Evolutionary conservation across 2,888 invertebrate genomes (phyloP), one percentile per base, ranked within the genome.

Genomic region (Plagodis pulveraria): DNA sequence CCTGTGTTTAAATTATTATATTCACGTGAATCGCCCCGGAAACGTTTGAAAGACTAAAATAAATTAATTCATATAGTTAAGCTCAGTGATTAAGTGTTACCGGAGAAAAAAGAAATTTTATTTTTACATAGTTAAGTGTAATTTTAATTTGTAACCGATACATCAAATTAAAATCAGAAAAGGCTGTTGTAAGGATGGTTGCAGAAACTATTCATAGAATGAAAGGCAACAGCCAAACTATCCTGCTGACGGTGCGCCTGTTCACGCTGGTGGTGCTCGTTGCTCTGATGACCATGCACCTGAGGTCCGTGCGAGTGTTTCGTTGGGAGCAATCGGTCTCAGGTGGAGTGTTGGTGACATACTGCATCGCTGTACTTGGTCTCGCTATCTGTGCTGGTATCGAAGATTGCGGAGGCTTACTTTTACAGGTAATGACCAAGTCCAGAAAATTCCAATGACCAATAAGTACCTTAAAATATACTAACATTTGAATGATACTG

Each of bases 241-340:
- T 38, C 0, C 40, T 82, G 6, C 60, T 86, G 10, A 49, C 60
- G 0, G 44, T 87, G 2, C 80, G 87, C 0, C 40, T 86, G 11
- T 8, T 67, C 5, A 74, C 73, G 6, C 44, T 84, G 10, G 62
- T 72, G 2, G 9, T 81, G 0, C 58, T 87, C 33, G 76, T 83
- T 6, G 66, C 69, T 0, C 57, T 76, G 6, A 63, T 89, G 58
- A 80, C 78, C 1, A 63, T 82, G 49, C 88, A 89, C 60, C 8
- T 87, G 32, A 72, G 83, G 1, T 83, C 85, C 0, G 41, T 88
- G 63, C 75, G 81, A 33, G 78, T 87, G 22, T 87, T 88, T 57
- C 77, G 81, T 0, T 90, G 87, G 87, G 89, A 90, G 65, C 84
- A 83, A 50, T 73, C 83, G 0, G 82, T 88, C 8, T 76, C 84